phyloP scores from a whole-genome alignment of 2,113 vertebrate genomes.

The Sphaerodactylus townsendi region DNA sequence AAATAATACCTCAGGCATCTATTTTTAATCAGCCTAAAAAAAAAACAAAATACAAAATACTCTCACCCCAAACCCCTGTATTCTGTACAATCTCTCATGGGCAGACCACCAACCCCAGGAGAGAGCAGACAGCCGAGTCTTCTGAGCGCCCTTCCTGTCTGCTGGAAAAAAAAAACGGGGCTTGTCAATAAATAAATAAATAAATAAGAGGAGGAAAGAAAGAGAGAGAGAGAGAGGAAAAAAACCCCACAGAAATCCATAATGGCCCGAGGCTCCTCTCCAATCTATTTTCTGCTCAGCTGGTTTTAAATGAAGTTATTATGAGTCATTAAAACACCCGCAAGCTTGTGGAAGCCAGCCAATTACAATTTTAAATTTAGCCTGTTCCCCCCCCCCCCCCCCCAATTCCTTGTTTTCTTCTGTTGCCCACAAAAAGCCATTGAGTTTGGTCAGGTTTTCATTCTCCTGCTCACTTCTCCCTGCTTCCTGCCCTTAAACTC shows the following conservation, averaged over 20 bases:
- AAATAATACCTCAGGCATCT: conserved; percentile 81
- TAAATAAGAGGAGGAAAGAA: conserved; percentile 33
- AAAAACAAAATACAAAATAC: conserved; percentile 3
- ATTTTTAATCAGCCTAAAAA: conserved; percentile 74
- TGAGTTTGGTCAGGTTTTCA: conserved; percentile 48
- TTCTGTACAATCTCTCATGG: conserved; percentile 72
- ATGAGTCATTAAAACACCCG: conserved; percentile 99
- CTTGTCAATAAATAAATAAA: conserved; percentile 76
- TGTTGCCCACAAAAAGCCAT: conserved; percentile 75
- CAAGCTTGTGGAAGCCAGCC: conserved; percentile 99
- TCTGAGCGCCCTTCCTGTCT: conserved; percentile 74
- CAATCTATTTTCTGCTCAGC: conserved; percentile 99
- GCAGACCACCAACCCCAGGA: conserved; percentile 73
- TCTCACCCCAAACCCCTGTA: conserved; percentile 12
- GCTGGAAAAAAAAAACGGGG: conserved; percentile 74
- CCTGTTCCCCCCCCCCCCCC: conserved; percentile 88
- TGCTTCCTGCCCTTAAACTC: conserved; percentile 42
- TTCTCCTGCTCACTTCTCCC: neutral
- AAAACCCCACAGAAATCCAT: conserved; percentile 86
- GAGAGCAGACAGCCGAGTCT: conserved; percentile 66
- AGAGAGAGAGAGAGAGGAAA: neutral
- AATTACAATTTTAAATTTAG: conserved; percentile 99
- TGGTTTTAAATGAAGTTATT: conserved; percentile 99
- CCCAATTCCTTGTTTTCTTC: conserved; percentile 81
- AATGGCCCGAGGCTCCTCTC: conserved; percentile 98